These are phyloP conservation scores for Mythimna loreyi DNA, from an alignment of 2,888 invertebrate species.

Conservation along the genomic window DNA sequence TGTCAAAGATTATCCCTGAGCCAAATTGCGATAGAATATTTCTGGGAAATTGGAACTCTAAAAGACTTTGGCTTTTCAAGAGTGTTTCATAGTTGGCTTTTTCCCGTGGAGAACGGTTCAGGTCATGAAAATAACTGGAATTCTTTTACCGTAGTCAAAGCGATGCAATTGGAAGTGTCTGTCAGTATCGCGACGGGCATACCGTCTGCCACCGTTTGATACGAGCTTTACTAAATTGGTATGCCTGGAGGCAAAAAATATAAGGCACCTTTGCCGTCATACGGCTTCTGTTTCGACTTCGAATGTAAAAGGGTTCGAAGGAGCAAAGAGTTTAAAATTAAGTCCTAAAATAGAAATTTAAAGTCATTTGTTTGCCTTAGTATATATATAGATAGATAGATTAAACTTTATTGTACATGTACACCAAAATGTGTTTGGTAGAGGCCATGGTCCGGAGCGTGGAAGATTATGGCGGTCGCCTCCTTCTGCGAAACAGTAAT, in stretches of 20 bases:
- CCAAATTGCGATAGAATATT: background rate
- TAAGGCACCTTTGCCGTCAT: background rate
- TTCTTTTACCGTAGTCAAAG: background rate
- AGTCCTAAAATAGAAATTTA: too few relatives aligned
- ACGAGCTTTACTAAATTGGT: conserved; percentile 24
- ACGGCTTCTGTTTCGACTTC: background rate
- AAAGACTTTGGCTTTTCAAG: background rate
- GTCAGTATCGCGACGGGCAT: background rate
- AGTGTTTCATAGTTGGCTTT: background rate
- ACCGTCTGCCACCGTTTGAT: conserved; percentile 7
- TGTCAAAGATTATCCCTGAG: too few relatives aligned
- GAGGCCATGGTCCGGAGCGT: too few relatives aligned
- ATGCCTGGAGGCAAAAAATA: conserved; percentile 17
- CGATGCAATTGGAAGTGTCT: conserved; percentile 25
- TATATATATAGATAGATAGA: too few relatives aligned
- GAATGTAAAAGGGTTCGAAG: background rate
- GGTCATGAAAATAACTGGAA: conserved; percentile 15
- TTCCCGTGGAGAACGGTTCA: background rate
- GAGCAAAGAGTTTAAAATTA: background rate
- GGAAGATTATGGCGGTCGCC: too few relatives aligned
- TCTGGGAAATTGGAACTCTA: background rate
- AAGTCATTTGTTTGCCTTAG: too few relatives aligned
- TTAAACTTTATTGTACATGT: too few relatives aligned
- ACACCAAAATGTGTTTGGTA: too few relatives aligned
- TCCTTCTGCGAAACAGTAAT: too few relatives aligned